Conservation (phyloP, 2,113 vertebrate species). For the Columba livia region DNA sequence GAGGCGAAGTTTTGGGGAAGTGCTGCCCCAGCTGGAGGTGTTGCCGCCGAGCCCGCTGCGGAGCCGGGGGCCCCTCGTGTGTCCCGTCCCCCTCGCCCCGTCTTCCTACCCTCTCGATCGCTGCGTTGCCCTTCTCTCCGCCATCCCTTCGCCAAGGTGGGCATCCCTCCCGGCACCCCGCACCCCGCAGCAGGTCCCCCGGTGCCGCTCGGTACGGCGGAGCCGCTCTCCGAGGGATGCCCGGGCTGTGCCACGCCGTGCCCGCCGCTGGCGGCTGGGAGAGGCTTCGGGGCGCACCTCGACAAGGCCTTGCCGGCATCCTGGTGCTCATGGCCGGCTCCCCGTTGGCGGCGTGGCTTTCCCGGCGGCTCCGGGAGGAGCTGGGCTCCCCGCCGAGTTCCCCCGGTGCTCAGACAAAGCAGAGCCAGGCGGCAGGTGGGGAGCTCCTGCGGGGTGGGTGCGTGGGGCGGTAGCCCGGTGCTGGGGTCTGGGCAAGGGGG, state of each 20-base stretch:
- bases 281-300: background rate
- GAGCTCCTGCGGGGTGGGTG: slow-evolving; percentile 37
- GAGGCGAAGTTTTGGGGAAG: slow-evolving; percentile 67
- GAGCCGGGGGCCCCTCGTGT: background rate
- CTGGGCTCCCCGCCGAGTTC: background rate
- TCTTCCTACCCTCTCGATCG: background rate
- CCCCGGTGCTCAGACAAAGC: slow-evolving; percentile 52
- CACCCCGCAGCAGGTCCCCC: background rate
- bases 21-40: slow-evolving; percentile 54
- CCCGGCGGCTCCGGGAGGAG: background rate
- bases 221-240: background rate
- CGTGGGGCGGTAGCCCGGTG: background rate
- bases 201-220: background rate
- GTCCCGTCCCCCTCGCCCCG: background rate
- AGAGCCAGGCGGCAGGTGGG: slow-evolving; percentile 28
- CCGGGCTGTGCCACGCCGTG: background rate
- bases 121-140: slow-evolving; percentile 13
- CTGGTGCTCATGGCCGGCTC: background rate
- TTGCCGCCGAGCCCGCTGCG: slow-evolving; percentile 16
- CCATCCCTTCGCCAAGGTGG: slow-evolving; percentile 19
- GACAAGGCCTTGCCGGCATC: background rate
- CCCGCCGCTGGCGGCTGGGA: background rate
- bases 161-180: slow-evolving; percentile 3
- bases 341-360: background rate
- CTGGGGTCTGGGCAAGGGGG: background rate